Base-by-base conservation (phyloP, 2,888 invertebrate genomes). In the Hemithea aestivaria region DNA sequence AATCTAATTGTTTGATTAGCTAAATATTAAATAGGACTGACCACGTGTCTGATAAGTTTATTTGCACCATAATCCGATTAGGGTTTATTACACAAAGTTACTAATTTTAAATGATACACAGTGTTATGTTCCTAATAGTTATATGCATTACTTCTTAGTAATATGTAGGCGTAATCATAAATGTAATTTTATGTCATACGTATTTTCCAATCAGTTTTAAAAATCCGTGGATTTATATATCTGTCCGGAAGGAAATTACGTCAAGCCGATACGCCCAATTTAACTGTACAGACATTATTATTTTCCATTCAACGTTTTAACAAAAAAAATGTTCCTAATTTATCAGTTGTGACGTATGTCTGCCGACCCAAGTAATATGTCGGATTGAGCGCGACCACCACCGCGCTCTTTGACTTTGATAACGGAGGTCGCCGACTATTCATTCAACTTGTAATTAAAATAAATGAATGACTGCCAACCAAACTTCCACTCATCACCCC, bases 381-480 rank as follows among this genome's bases (percentile, higher is more conserved):
- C 35, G 36, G 41, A 42, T 36, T 37, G 39, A 44, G 35, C 20
- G 50, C 59, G 57, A 51, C 42, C 51, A 45, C 41, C 47, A 52
- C 58, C 53, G 55, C 51, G 40, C 50, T 41, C 53, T 54, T 56
- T 57, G 64, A 61, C 62, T 61, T 39, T 53, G 78, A 78, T 78
- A 76, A 73, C 52, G 42, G 53, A 60, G 73, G 71, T 77, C 74
- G 65, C 55, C 57, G 57, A 57, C 64, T 66, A 68, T 65, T 75
- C 74, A 77, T 78, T 73, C 69, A 74, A 61, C 58, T 58, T 62
- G 60, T 69, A 68, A 72, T 68, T 66, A 72, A 73, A 70, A 69
- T 68, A 67, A 71, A 70, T 76, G 70, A 76, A 78, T 62, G 66
- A 65, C 56, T 60, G 61, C 55, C 58, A 53, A 51, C 48, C 54